phyloP scores from a whole-genome alignment of 1,140 invertebrate species.

The Drosophila suzukii region DNA sequence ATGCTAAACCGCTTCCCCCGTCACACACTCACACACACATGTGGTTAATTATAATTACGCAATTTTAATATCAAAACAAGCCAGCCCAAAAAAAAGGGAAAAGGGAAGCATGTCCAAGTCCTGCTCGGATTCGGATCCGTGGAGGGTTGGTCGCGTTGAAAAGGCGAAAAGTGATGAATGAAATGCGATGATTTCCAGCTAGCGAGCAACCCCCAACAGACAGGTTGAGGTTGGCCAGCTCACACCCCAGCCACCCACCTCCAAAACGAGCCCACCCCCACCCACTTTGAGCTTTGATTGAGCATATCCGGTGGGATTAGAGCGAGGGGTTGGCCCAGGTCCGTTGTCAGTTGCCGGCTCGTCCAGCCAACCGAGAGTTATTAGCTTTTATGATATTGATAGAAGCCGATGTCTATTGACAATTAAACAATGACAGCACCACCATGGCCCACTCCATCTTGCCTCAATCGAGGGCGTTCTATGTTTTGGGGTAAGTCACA shows the following conservation, averaged over 20 bases:
- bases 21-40: constrained; percentile 55
- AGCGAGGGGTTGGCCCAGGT: constrained; percentile 64
- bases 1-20: constrained; percentile 57
- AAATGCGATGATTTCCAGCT: constrained; percentile 81
- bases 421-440: constrained; percentile 79
- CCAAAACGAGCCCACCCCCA: constrained; percentile 40
- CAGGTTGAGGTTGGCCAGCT: constrained; percentile 58
- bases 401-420: constrained; percentile 84
- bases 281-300: constrained; percentile 83
- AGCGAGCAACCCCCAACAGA: constrained; percentile 45
- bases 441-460: constrained; percentile 2
- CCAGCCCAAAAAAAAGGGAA: constrained; percentile 21
- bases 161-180: constrained; percentile 83
- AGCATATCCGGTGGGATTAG: constrained; percentile 84
- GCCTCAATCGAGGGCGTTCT: constrained; percentile 29
- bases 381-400: constrained; percentile 84
- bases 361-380: constrained; percentile 82
- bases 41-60: constrained; percentile 84
- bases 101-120: constrained; percentile 53
- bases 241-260: constrained; percentile 3
- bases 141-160: constrained; percentile 71
- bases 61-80: constrained; percentile 83
- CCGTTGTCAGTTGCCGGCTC: constrained; percentile 37
- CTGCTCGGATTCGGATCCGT: constrained; percentile 34
- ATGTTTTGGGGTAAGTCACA: constrained; percentile 50